phyloP scores from a whole-genome alignment of 2,888 invertebrate genomes.

The Carcina quercana region DNA sequence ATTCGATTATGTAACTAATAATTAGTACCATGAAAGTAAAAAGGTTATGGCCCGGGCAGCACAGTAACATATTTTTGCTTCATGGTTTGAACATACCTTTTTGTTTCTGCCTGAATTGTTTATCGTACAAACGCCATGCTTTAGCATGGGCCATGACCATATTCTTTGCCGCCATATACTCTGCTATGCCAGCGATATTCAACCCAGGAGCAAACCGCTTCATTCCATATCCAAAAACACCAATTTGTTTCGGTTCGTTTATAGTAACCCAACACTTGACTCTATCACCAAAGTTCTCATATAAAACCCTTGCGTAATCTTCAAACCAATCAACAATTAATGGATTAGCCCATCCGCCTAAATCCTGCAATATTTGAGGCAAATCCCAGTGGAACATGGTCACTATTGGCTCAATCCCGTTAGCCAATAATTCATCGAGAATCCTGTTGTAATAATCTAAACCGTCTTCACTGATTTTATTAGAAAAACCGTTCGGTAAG shows the following conservation, averaged over 20 bases:
- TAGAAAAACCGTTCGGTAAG: slow-evolving; percentile 71
- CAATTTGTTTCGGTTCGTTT: slow-evolving; percentile 70
- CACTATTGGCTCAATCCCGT: slow-evolving; percentile 75
- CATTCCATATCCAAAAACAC: slow-evolving; percentile 57
- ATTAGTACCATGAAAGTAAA: too few relatives aligned
- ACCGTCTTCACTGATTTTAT: slow-evolving; percentile 73
- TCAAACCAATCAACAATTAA: slow-evolving; percentile 59
- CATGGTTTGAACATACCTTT: slow-evolving; percentile 34
- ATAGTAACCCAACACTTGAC: slow-evolving; percentile 75
- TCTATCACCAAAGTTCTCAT: slow-evolving; percentile 58
- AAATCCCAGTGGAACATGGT: slow-evolving; percentile 75
- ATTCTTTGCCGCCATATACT: slow-evolving; percentile 66
- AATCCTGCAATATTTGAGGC: slow-evolving; percentile 67
- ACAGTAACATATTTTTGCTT: too few relatives aligned
- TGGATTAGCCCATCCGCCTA: slow-evolving; percentile 73
- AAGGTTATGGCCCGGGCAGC: too few relatives aligned
- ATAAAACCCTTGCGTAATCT: slow-evolving; percentile 63
- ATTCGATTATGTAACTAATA: too few relatives aligned
- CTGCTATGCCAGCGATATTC: slow-evolving; percentile 55
- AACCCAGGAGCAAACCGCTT: slow-evolving; percentile 45
- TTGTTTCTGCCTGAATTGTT: slow-evolving; percentile 40
- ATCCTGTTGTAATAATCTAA: slow-evolving; percentile 77
- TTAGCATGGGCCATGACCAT: slow-evolving; percentile 74
- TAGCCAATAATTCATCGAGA: slow-evolving; percentile 73
- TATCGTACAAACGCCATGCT: slow-evolving; percentile 59